phyloP scores from a whole-genome alignment of 2,888 invertebrate genomes.

The Dromius quadrimaculatus region DNA sequence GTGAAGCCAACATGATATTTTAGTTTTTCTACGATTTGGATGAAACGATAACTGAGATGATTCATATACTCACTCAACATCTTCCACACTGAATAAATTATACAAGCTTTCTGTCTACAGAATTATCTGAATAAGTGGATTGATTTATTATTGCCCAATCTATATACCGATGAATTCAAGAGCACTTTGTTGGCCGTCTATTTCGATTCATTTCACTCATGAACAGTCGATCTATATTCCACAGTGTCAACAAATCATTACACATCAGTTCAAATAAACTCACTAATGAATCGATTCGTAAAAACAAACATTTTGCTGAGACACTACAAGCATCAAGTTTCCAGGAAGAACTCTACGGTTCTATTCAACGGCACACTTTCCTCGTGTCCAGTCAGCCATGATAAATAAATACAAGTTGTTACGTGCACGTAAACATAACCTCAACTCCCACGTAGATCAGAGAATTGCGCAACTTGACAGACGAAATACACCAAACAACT shows the following conservation, averaged over 20 bases:
- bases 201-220: no score
- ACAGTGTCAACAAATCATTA: constrained; percentile 7
- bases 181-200: no score
- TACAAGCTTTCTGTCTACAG: no score
- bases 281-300: constrained; percentile 13
- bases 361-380: constrained; percentile 16
- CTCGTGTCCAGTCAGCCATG: constrained; percentile 6
- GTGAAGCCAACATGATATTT: neutral
- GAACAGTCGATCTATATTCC: neutral
- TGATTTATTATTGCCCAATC: no score
- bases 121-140: no score
- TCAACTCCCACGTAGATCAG: constrained; percentile 17
- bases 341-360: constrained; percentile 14
- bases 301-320: constrained; percentile 13
- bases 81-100: no score
- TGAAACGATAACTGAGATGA: no score
- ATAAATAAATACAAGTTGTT: constrained; percentile 9
- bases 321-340: neutral
- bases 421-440: constrained; percentile 31
- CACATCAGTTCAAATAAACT: constrained; percentile 6
- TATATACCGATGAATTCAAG: no score
- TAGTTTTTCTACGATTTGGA: no score
- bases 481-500: neutral
- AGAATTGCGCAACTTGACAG: constrained; percentile 19
- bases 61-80: no score